Base-by-base conservation (phyloP, 2,113 vertebrate species). In the Podarcis cretensis region DNA sequence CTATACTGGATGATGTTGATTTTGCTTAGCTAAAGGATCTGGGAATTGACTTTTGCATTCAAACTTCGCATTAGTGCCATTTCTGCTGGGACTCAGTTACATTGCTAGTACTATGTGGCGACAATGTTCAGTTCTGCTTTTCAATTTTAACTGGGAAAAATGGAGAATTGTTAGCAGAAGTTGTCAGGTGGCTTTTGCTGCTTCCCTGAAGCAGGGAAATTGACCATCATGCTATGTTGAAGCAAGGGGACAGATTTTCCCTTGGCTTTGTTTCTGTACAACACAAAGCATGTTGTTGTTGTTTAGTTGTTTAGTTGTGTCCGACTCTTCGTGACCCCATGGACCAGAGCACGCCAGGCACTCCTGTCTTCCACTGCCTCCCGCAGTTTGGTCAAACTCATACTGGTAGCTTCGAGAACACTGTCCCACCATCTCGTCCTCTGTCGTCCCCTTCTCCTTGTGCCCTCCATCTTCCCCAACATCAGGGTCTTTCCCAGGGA, bases 21-120 rank as follows among this genome's bases (percentile, higher is more conserved):
- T 87, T 88, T 92, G 59, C 48, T 87, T 69, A n/a, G 32, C 89
- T 89, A 40, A 81, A 32, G 27, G 43, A 89, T 35, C 40, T 40
- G 14, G 69, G 1, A 43, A 83, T 83, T 10, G n/a, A 27, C 23
- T 10, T 78, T 86, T 78, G 10, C 23, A n/a, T n/a, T 79, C 27
- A 68, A 43, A 12, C n/a, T 57, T n/a, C 5, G n/a, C 59, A n/a
- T 68, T 40, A 30, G 18, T 86, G 59, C 12, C 27, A n/a, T 59
- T 20, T 68, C 63, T 2, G 32, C 63, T 32, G 20, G 30, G 75
- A 79, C 18, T 12, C 59, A 68, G 30, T 69, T 69, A 9, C 25
- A 32, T n/a, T 79, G 27, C 37, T 86, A 8, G 75, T 76, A 65
- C 54, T 40, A 76, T 69, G 69, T 69, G 4, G 5, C 2, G 0